These are phyloP conservation scores for Hoplostethus mediterraneus DNA, from an alignment of 2,797 vertebrate genomes.

Conservation along the genomic window DNA sequence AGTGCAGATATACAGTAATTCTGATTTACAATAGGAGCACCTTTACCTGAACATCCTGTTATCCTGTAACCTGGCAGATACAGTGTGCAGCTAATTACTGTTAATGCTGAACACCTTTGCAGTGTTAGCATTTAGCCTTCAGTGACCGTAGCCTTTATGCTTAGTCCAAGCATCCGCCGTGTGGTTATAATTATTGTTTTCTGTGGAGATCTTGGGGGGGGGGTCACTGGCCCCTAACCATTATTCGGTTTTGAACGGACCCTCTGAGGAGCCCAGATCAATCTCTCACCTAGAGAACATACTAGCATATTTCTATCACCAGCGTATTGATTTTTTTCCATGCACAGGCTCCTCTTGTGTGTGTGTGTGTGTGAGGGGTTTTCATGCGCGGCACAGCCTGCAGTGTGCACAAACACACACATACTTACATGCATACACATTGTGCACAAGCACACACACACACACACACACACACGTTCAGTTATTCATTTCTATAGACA, in stretches of 20 bases:
- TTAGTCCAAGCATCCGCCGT: constrained; percentile 68
- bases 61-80: not conserved
- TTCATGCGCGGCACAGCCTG: constrained; percentile 78
- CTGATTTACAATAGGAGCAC: not conserved
- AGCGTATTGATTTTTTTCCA: constrained; percentile 86
- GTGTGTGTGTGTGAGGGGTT: constrained; percentile 75
- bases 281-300: constrained; percentile 85
- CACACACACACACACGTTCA: constrained; percentile 61
- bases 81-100: constrained; percentile 24
- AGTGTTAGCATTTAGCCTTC: constrained; percentile 61
- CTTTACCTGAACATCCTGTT: not conserved
- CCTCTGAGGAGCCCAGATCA: constrained; percentile 85
- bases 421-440: constrained; percentile 27
- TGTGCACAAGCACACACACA: constrained; percentile 32
- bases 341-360: constrained; percentile 75
- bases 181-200: constrained; percentile 85
- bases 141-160: constrained; percentile 74
- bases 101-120: constrained; percentile 53
- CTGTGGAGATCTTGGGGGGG: constrained; percentile 79
- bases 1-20: not conserved
- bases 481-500: constrained; percentile 84
- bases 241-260: constrained; percentile 85
- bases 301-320: constrained; percentile 87
- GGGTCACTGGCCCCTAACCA: constrained; percentile 86
- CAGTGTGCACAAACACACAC: constrained; percentile 60